Evolutionary conservation across 2,113 vertebrate genomes (phyloP), one percentile per base, ranked within the genome.

Genomic region (Melanerpes aurifrons): DNA sequence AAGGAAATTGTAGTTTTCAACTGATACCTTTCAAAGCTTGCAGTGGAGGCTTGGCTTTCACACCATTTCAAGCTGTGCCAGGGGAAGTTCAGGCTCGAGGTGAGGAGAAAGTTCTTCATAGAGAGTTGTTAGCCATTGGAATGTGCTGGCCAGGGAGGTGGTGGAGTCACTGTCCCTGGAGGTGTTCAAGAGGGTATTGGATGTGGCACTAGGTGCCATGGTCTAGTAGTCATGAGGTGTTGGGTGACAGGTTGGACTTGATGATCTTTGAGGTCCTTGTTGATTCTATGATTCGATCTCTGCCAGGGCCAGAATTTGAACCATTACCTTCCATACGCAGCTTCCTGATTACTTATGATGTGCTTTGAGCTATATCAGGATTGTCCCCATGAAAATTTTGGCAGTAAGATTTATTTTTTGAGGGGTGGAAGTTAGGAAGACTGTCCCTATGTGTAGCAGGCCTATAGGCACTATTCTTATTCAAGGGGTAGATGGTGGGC

Each of bases 281-380:
- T 37, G 35, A 35, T 35, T 35, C 35, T 35, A 35, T 35, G 35
- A 35, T 35, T 35, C 35, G 35, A 35, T 35, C 59, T 69, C 13
- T 62, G 3, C 45, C 20, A 16, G 17, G 19, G 28, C 13, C 19
- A 28, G 40, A 22, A 7, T 1, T 48, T 9, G 54, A 80, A 9
- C 26, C 6, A 1, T 32, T 74, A 10, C n/a, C 4, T 82, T 40
- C 7, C 4, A 3, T 7, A 5, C 0, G 0, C 12, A 24, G 9
- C 70, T 86, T 43, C 8, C 29, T 25, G 31, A 45, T 3, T 37
- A 25, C 25, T 10, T 3, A 4, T 13, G 2, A 15, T 16, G 21
- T 48, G 37, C 20, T 89, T 62, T 45, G 54, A 84, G 47, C 61
- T 71, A 10, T 70, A 77, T 21, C 32, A 47, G 45, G n/a, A 13